These are phyloP conservation scores for Chrysomela aeneicollis DNA, from an alignment of 2,888 invertebrate genomes.

Conservation along the genomic window DNA sequence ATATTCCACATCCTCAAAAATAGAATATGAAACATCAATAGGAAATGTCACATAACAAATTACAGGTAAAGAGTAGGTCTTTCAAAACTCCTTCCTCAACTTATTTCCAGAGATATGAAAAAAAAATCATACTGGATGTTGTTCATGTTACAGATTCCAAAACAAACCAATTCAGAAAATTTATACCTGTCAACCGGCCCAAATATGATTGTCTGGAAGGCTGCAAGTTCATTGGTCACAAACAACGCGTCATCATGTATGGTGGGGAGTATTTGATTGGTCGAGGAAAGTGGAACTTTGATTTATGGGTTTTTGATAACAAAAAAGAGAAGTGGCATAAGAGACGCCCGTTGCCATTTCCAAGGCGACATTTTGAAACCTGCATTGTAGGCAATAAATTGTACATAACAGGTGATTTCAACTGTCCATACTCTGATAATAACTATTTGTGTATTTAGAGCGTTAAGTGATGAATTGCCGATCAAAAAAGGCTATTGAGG, in stretches of 20 bases:
- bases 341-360: conserved; percentile 51
- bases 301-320: conserved; percentile 55
- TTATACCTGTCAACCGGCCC: conserved; percentile 37
- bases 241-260: conserved; percentile 54
- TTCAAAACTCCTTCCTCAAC: too few species aligned
- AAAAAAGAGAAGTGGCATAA: conserved; percentile 53
- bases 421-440: not conserved
- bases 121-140: too few species aligned
- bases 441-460: too few species aligned
- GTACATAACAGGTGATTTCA: conserved; percentile 52
- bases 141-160: conserved; percentile 25
- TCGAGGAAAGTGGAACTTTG: conserved; percentile 55
- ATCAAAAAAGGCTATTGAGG: too few species aligned
- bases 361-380: conserved; percentile 57
- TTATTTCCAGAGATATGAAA: too few species aligned
- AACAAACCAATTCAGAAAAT: conserved; percentile 34
- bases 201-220: conserved; percentile 48
- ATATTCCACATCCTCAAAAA: too few species aligned
- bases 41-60: too few species aligned
- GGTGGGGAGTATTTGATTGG: conserved; percentile 57
- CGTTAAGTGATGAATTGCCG: too few species aligned
- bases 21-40: too few species aligned
- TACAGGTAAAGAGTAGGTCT: too few species aligned
- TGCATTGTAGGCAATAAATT: conserved; percentile 53
- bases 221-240: conserved; percentile 52